Evolutionary conservation across 2,888 invertebrate species (phyloP), one percentile per base, ranked within the genome.

Genomic region (Diloba caeruleocephala): DNA sequence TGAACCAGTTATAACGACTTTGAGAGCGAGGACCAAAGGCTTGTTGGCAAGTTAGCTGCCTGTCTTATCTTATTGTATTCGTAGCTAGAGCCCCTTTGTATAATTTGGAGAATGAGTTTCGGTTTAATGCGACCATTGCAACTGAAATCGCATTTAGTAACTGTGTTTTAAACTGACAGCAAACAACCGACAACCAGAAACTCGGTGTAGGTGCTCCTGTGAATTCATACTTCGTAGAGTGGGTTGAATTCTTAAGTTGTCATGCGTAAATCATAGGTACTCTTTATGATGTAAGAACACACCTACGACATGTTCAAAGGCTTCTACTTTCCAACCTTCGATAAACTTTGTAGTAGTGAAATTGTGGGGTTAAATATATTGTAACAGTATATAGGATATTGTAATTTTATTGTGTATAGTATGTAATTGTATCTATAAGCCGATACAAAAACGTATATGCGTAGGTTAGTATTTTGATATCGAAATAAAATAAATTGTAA

Each of bases 21-120:
- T 55, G 50, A 42, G 14, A 29, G 12, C 36, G 38, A 49, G 32
- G 37, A 42, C 46, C 55, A 65, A 58, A 66, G 49, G 33, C 12
- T 39, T 37, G 5, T 25, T 14, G 29, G 31, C 25, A 37, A 51
- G 44, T 17, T 36, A 21, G 13, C 32, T 13, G 1, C 3, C 23
- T 12, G 37, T 49, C 44, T 39, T 45, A 49, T 50, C 43, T 36
- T 21, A 31, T 59, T 53, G 37, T 33, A 34, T 36, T 33, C 19
- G 38, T 15, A 32, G 19, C 31, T 36, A 48, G n/a, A n/a, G 14
- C 36, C 26, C 26, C 38, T 55, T 45, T 59, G 54, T 41, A 46
- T 34, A 6, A 49, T 38, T 52, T 25, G 31, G n/a, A 29, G 33
- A 55, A 52, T 48, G 14, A 42, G 15, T 14, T 41, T 13, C 10